Evolutionary conservation across 2,888 invertebrate species (phyloP).

Genomic region (Papilio gigon): DNA sequence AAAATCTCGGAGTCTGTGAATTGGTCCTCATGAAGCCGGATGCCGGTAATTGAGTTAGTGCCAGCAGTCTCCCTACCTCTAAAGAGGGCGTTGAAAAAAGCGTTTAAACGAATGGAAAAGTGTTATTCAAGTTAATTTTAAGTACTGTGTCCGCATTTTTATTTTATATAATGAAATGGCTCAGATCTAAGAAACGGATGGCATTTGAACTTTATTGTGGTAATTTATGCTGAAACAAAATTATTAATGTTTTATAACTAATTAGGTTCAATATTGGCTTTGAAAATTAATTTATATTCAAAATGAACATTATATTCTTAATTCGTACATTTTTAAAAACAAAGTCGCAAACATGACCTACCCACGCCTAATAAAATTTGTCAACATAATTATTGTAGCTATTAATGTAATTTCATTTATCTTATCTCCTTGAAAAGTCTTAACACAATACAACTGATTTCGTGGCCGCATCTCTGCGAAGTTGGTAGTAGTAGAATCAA

Average conservation of each 20-base stretch:
- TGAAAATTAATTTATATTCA: not conserved
- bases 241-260: not conserved
- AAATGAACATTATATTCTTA: not conserved
- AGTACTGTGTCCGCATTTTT: slow-evolving; percentile 29
- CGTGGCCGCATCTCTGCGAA: slow-evolving; percentile 58
- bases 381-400: no score
- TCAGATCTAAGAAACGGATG: slow-evolving; percentile 2
- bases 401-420: not conserved
- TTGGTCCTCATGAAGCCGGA: slow-evolving; percentile 70
- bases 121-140: slow-evolving; percentile 38
- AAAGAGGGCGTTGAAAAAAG: slow-evolving; percentile 53
- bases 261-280: not conserved
- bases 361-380: no score
- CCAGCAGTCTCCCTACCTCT: slow-evolving; percentile 60
- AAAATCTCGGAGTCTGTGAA: slow-evolving; percentile 62
- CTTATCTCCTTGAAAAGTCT: not conserved
- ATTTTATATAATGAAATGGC: slow-evolving; percentile 25
- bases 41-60: slow-evolving; percentile 76
- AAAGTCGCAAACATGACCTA: no score
- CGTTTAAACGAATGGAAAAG: slow-evolving; percentile 45
- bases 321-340: not conserved
- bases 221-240: slow-evolving; percentile 6
- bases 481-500: slow-evolving; percentile 68
- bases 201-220: slow-evolving; percentile 15
- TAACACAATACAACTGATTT: slow-evolving; percentile 43